phyloP scores from a whole-genome alignment of 2,797 vertebrate species.

The Sternarchorhynchus goeldii region DNA sequence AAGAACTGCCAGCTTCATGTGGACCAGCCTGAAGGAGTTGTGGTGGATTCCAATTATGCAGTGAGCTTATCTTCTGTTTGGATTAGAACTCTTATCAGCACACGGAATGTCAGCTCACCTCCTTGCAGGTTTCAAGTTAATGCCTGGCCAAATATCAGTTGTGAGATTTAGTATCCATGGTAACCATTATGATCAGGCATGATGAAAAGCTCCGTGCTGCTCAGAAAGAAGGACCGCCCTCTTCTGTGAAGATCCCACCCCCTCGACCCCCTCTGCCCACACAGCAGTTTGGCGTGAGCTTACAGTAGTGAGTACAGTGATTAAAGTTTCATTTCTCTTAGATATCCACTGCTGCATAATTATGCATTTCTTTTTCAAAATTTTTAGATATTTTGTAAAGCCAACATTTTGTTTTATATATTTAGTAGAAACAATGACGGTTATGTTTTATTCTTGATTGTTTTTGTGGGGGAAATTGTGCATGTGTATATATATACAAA shows the following conservation, averaged over 20 bases:
- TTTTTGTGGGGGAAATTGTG: not conserved
- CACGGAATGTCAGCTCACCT: not conserved
- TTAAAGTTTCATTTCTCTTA: not conserved
- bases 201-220: slow-evolving; percentile 75
- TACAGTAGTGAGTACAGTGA: slow-evolving; percentile 81
- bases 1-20: not conserved
- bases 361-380: too few species aligned
- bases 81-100: not conserved
- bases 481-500: not conserved
- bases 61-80: not conserved
- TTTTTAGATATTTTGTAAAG: too few species aligned
- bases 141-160: slow-evolving; percentile 2
- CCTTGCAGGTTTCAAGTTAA: slow-evolving; percentile 22
- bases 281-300: slow-evolving; percentile 87
- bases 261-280: slow-evolving; percentile 85
- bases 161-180: slow-evolving; percentile 30
- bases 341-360: too few species aligned
- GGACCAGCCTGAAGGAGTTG: not conserved
- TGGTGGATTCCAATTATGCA: not conserved
- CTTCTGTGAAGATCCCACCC: slow-evolving; percentile 71
- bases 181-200: slow-evolving; percentile 67
- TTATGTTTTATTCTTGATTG: not conserved
- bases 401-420: too few species aligned
- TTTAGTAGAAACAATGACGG: too few species aligned
- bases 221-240: slow-evolving; percentile 63